phyloP scores from a whole-genome alignment of 2,113 vertebrate species.

The Pan troglodytes region NHGRI_mPanTro3-v2.1_pri NC_072421.2:122556501-122557000 shows the following conservation, averaged over 20 bases:
- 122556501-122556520: not conserved
- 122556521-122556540: not conserved
- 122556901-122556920: not conserved
- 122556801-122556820: not conserved
- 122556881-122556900: not conserved
- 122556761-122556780: not conserved
- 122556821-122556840: not conserved
- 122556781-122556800: not conserved
- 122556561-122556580: not conserved
- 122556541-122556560: not conserved
- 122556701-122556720: not conserved
- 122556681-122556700: slow-evolving; percentile 7
- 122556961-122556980: not conserved
- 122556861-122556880: not conserved
- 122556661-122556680: not conserved
- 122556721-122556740: not conserved
- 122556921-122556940: not conserved
- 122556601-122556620: not conserved
- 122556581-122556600: not conserved
- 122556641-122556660: not conserved
- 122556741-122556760: not conserved
- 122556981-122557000: not conserved
- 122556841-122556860: not conserved
- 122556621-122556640: not conserved
- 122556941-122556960: not conserved